Evolutionary conservation across 2,113 vertebrate species (phyloP), one percentile per base, ranked within the genome.

Genomic region (Neodontobutis hainanensis): DNA sequence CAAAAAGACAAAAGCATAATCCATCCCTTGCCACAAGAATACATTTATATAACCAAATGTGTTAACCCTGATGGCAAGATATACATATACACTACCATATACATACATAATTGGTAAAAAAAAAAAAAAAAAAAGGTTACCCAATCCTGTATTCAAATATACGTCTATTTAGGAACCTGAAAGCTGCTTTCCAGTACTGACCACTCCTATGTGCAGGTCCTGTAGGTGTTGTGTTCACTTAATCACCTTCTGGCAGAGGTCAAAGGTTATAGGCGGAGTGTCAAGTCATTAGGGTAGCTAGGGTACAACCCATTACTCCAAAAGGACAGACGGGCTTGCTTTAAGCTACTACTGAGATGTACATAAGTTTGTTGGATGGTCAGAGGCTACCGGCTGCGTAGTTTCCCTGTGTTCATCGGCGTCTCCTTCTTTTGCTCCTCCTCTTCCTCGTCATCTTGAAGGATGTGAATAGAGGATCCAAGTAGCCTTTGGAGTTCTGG

Each of bases 401-500:
- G 57, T 71, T 78, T 87, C 55, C 60, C 71, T 56, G 62, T 74
- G 68, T 84, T 58, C 6, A 27, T 65, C 62, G 40, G 19, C 5
- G 11, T 62, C 14, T 75, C 82, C 6, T 57, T 67, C 3, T 69
- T 60, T 15, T 50, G 52, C 6, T 67, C 76, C 40, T 90, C 86
- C 1, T 90, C 86, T 6, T 87, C 90, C 1, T 90, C 84, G 0
- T 90, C 89, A 11, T 91, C 92, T 35, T 80, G 77, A 11, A 94
- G 84, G 52, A 93, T 82, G 67, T 94, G 91, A 74, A 93, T 83
- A 15, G 91, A 88, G 0, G 96, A 98, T 44, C 97, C 97, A 79
- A 99, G 88, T 61, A 99, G 95, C 90, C 91, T 93, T 62, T 97
- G 94, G 65, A 99, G 90, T 87, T 99, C 97, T 0, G 95, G 93